phyloP scores from a whole-genome alignment of 1,140 invertebrate genomes.

The Holotrichia oblita region DNA sequence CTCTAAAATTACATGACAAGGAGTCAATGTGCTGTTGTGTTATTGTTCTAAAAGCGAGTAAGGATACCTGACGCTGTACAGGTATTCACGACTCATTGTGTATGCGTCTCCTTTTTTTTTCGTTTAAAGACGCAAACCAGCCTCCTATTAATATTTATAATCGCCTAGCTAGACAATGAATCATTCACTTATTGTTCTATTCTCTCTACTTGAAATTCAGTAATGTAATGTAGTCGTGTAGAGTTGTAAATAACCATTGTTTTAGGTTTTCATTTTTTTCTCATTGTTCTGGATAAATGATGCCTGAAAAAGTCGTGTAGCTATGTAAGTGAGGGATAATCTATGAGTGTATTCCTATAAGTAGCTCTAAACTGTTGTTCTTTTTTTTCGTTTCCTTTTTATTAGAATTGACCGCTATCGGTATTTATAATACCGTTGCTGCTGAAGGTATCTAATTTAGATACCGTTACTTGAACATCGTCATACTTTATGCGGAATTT shows the following conservation, averaged over 20 bases:
- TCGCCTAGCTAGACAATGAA: conserved; percentile 26
- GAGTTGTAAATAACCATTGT: conserved; percentile 30
- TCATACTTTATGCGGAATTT: conserved; percentile 9
- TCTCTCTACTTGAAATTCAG: conserved; percentile 9
- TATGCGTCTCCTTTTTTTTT: conserved; percentile 14
- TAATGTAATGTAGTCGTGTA: neutral
- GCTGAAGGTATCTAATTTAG: neutral
- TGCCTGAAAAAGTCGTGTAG: conserved; percentile 10
- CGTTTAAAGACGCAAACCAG: conserved; percentile 26
- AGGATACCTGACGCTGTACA: neutral
- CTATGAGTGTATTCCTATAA: neutral
- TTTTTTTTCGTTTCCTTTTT: neutral
- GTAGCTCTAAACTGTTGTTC: conserved; percentile 26
- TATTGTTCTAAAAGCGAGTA: neutral
- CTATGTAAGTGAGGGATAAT: neutral
- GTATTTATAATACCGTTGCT: conserved; percentile 25
- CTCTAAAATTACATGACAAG: conserved; percentile 16
- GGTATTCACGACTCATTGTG: conserved; percentile 26
- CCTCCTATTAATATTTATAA: conserved; percentile 36
- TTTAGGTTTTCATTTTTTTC: neutral
- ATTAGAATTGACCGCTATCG: neutral
- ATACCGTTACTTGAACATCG: conserved; percentile 5
- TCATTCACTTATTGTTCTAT: conserved; percentile 28
- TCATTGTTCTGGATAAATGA: neutral
- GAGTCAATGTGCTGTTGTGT: conserved; percentile 23